phyloP scores from a whole-genome alignment of 2,797 vertebrate species.

The Orestias chungarensis region DNA sequence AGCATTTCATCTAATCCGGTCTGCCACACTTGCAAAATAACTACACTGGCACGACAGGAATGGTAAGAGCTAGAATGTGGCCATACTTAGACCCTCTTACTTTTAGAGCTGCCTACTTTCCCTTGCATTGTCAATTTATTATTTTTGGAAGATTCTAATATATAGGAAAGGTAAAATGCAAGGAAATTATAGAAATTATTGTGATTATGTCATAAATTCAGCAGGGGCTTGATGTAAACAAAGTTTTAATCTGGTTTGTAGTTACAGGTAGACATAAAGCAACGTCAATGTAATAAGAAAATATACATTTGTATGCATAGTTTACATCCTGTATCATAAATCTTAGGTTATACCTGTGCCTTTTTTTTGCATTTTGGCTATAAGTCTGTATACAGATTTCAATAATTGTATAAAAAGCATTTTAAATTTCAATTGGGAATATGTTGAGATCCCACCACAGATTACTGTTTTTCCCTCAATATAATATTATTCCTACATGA shows the following conservation, averaged over 20 bases:
- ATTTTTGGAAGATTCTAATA: too few species aligned
- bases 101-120: conserved; percentile 49
- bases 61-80: conserved; percentile 32
- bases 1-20: conserved; percentile 52
- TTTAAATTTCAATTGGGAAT: too few species aligned
- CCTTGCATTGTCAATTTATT: conserved; percentile 40
- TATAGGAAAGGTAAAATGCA: neutral
- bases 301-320: neutral
- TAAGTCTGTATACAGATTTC: too few species aligned
- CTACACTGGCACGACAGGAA: conserved; percentile 36
- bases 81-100: conserved; percentile 24
- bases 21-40: conserved; percentile 55
- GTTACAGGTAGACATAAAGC: too few species aligned
- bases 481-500: neutral
- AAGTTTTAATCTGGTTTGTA: too few species aligned
- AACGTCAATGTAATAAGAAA: neutral
- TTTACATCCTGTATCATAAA: neutral
- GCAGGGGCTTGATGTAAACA: neutral
- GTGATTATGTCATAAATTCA: neutral
- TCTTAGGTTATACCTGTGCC: neutral
- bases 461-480: too few species aligned
- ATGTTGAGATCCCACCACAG: too few species aligned
- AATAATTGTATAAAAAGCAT: too few species aligned
- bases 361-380: neutral
- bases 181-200: neutral